Conservation (phyloP, 2,888 invertebrate genomes). For the Seira musarum region DNA sequence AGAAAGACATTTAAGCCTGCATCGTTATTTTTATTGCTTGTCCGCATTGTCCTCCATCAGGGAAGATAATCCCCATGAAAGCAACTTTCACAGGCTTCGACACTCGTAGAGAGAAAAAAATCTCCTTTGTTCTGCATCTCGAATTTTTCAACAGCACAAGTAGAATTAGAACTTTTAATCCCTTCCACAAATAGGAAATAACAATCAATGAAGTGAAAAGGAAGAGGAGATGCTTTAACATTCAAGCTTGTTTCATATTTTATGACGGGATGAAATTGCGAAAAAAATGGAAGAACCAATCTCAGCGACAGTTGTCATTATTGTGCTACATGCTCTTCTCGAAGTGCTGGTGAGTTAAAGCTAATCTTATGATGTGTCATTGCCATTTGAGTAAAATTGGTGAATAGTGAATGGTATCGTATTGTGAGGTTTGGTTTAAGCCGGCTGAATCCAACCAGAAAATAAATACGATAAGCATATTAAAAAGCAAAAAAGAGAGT, state of each 20-base stretch:
- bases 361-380: too few species aligned
- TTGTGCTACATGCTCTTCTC: too few species aligned
- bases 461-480: background rate
- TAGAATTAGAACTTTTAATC: conserved; percentile 17
- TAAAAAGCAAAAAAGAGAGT: too few species aligned
- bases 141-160: background rate
- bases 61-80: conserved; percentile 26
- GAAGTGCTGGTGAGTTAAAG: too few species aligned
- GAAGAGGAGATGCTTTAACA: background rate
- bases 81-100: conserved; percentile 39
- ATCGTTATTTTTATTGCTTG: background rate
- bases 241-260: background rate
- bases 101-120: conserved; percentile 18
- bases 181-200: conserved; percentile 36
- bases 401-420: too few species aligned
- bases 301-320: too few species aligned
- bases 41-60: background rate
- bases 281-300: too few species aligned
- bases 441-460: background rate
- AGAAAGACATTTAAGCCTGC: too few species aligned
- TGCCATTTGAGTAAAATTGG: too few species aligned
- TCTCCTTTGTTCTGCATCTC: background rate
- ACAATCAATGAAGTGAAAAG: background rate
- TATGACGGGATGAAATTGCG: background rate
- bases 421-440: background rate